A percentile compares a stretch with the other conserved stretches of the same genome.
phyloP scores from a whole-genome alignment of 2,113 vertebrate species.

The Turdus rufiventris region DNA sequence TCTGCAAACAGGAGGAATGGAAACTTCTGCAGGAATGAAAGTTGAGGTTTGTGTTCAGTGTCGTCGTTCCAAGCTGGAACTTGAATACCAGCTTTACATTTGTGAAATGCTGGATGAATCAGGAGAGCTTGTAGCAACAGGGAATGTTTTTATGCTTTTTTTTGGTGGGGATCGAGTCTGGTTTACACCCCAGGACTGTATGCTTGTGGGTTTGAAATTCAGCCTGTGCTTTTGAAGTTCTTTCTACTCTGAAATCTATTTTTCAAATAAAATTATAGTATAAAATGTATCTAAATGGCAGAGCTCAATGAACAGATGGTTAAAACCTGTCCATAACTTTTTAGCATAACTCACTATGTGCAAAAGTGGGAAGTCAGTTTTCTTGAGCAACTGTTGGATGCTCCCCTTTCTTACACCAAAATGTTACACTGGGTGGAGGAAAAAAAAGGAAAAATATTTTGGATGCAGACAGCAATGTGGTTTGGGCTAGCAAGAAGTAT shows the following conservation, averaged over 20 bases:
- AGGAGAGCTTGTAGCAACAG: neutral
- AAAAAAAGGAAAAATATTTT: neutral
- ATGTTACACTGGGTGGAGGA: neutral
- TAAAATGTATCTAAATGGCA: neutral
- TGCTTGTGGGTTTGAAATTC: neutral
- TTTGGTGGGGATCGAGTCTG: neutral
- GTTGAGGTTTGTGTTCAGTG: slow-evolving; percentile 2
- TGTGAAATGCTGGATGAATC: neutral
- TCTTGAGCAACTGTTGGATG: neutral
- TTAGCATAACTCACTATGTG: neutral
- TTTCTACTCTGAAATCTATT: neutral
- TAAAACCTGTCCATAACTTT: neutral
- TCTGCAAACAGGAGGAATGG: slow-evolving; percentile 15
- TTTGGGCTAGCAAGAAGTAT: neutral
- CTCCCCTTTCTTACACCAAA: neutral
- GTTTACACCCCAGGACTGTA: neutral
- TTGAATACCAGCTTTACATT: slow-evolving; percentile 11
- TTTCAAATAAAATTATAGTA: neutral
- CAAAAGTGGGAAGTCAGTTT: neutral
- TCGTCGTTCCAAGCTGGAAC: neutral
- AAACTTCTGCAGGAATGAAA: slow-evolving; percentile 48
- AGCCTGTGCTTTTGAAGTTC: neutral
- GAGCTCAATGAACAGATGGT: neutral
- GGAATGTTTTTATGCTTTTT: neutral
- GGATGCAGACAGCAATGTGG: neutral